These are phyloP conservation scores for Riparia riparia DNA, from an alignment of 2,113 vertebrate species.

Conservation along the genomic window DNA sequence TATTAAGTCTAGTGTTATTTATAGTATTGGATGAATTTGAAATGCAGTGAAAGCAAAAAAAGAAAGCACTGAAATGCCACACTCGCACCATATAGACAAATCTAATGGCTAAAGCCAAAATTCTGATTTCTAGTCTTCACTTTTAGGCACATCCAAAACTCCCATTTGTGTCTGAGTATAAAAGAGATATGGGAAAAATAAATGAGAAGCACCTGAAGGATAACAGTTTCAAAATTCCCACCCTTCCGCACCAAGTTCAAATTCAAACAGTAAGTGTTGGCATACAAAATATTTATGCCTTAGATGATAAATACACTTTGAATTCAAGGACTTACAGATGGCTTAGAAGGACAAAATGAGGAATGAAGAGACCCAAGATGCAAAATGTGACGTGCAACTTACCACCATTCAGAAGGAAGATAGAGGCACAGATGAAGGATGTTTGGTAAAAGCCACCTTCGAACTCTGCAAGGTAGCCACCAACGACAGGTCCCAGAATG, in stretches of 20 bases:
- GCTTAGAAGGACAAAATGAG: neutral
- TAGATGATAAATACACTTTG: neutral
- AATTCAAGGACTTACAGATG: neutral
- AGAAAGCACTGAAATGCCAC: neutral
- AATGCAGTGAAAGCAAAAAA: neutral
- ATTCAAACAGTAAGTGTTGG: neutral
- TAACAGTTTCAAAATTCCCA: neutral
- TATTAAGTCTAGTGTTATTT: neutral
- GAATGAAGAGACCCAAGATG: neutral
- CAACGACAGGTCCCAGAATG: slow-evolving; percentile 92
- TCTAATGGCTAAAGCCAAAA: neutral
- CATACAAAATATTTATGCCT: neutral
- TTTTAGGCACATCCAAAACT: neutral
- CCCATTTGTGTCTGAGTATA: neutral
- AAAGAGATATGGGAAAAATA: neutral
- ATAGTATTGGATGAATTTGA: neutral
- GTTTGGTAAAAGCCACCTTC: slow-evolving; percentile 91
- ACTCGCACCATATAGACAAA: neutral
- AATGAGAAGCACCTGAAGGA: neutral
- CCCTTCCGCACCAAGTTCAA: neutral
- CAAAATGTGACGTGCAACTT: slow-evolving; percentile 9
- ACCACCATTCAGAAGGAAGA: slow-evolving; percentile 95
- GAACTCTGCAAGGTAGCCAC: slow-evolving; percentile 89
- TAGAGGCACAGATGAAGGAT: slow-evolving; percentile 84
- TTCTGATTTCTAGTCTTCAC: neutral